Evolutionary conservation across 2,797 vertebrate species (phyloP).

Genomic region (Telmatherina bonti): DNA sequence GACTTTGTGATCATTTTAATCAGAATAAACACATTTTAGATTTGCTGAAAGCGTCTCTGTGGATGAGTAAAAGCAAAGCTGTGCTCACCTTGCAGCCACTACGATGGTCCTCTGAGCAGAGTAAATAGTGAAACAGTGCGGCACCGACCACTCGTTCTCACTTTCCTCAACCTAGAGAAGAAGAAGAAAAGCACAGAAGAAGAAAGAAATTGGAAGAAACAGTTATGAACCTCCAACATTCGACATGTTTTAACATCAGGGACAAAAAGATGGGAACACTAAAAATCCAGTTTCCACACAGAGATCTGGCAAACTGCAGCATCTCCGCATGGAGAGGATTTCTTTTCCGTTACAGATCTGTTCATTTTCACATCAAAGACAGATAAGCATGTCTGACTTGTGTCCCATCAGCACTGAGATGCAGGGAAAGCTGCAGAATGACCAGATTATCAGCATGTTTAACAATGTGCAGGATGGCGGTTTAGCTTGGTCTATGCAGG

Average conservation of each 20-base stretch:
- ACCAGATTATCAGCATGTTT: too few relatives aligned
- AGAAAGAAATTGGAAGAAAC: background rate
- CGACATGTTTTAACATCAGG: background rate
- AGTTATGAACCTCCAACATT: background rate
- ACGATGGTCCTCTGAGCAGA: slow-evolving; percentile 93
- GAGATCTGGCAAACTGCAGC: slow-evolving; percentile 24
- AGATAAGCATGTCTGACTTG: background rate
- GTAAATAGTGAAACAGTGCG: slow-evolving; percentile 97
- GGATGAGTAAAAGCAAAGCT: background rate
- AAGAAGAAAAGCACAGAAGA: background rate
- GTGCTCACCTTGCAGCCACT: slow-evolving; percentile 92
- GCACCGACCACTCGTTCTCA: slow-evolving; percentile 90
- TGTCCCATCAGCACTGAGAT: background rate
- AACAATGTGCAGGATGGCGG: slow-evolving; percentile 13
- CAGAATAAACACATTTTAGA: too few relatives aligned
- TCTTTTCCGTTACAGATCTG: slow-evolving; percentile 1
- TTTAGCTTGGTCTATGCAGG: slow-evolving; percentile 22
- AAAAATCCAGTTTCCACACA: background rate
- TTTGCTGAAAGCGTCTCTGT: too few relatives aligned
- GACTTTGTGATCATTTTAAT: too few relatives aligned
- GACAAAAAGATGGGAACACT: slow-evolving; percentile 3
- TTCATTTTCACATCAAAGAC: background rate
- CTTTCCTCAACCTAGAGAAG: slow-evolving; percentile 91
- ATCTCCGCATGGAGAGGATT: background rate
- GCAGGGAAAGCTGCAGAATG: too few relatives aligned